phyloP scores from a whole-genome alignment of 2,797 vertebrate species.

The Enteromius trimaculatus region DNA sequence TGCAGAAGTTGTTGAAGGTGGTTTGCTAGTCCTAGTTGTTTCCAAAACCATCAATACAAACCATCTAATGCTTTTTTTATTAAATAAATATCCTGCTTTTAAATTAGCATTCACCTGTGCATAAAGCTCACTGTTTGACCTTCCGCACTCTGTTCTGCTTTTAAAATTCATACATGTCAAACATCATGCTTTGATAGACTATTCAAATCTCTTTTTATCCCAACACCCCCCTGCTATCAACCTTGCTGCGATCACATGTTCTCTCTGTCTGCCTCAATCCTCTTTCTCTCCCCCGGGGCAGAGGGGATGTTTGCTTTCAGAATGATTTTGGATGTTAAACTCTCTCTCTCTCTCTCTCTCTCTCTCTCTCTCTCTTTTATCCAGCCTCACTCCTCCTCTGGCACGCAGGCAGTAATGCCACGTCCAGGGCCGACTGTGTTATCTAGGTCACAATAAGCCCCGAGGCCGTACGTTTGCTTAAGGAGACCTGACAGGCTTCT shows the following conservation, averaged over 20 bases:
- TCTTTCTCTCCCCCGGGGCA: constrained; percentile 13
- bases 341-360: constrained; percentile 51
- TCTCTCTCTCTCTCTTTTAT: constrained; percentile 56
- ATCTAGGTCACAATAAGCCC: constrained; percentile 79
- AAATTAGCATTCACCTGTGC: background rate
- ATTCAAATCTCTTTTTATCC: constrained; percentile 16
- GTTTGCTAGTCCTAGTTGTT: background rate
- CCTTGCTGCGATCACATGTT: constrained; percentile 3
- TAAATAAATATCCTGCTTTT: background rate
- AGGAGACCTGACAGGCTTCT: constrained; percentile 78
- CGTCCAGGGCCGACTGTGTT: constrained; percentile 67
- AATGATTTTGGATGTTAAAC: constrained; percentile 54
- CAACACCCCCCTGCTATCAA: background rate
- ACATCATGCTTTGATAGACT: constrained; percentile 2
- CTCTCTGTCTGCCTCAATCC: constrained; percentile 5
- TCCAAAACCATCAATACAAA: background rate
- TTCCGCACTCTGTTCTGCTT: background rate
- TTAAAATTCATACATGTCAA: background rate
- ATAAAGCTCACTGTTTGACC: background rate
- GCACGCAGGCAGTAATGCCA: constrained; percentile 36
- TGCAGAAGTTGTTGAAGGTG: background rate
- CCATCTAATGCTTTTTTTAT: background rate
- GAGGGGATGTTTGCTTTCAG: constrained; percentile 38
- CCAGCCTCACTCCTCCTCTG: constrained; percentile 58
- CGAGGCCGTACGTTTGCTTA: constrained; percentile 71